phyloP scores from a whole-genome alignment of 2,888 invertebrate species.

The Acrobasis repandana region DNA sequence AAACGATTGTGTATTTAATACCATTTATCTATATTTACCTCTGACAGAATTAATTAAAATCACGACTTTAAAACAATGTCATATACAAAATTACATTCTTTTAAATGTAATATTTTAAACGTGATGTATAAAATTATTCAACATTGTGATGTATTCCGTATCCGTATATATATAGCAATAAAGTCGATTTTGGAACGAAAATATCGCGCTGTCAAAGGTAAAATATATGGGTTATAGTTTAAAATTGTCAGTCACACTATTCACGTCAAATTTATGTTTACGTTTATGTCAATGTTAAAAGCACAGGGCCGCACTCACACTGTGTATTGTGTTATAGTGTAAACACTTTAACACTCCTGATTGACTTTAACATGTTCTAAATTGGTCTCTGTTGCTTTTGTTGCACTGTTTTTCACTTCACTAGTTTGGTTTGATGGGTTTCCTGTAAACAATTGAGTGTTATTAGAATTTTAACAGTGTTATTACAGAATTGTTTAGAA shows the following conservation, averaged over 20 bases:
- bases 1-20: not conserved
- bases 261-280: constrained; percentile 3
- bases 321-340: constrained; percentile 37
- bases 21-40: no score
- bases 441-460: constrained; percentile 41
- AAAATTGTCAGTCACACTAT: not conserved
- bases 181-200: no score
- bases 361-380: constrained; percentile 47
- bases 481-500: no score
- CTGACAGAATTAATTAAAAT: no score
- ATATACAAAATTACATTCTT: no score
- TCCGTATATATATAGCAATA: no score
- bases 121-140: no score
- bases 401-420: constrained; percentile 51
- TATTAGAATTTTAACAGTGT: constrained; percentile 8
- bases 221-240: not conserved
- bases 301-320: constrained; percentile 23
- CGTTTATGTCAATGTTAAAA: constrained; percentile 25
- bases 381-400: constrained; percentile 54
- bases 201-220: no score
- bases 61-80: no score
- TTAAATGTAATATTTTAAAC: no score
- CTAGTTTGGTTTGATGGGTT: constrained; percentile 46
- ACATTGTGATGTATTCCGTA: no score
- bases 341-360: constrained; percentile 45